Evolutionary conservation across 2,888 invertebrate genomes (phyloP).

Genomic region (Hipparchia sbordonii): DNA sequence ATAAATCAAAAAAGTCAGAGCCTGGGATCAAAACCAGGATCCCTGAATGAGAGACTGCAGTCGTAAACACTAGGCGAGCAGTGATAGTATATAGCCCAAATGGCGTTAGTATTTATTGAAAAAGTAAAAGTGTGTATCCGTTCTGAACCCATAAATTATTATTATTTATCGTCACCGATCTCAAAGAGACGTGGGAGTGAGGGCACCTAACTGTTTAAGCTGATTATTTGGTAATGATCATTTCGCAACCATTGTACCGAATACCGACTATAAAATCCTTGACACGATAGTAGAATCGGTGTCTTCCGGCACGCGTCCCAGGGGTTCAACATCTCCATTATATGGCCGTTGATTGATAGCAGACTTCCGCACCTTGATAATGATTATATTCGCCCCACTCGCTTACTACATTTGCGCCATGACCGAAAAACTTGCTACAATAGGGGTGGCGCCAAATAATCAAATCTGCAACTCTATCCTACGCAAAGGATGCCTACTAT

Average conservation of each 20-base stretch:
- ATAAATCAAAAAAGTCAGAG: no score
- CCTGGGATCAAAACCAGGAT: no score
- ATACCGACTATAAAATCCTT: constrained; percentile 37
- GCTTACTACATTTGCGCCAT: constrained; percentile 41
- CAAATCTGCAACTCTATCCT: no score
- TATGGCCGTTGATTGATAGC: constrained; percentile 74
- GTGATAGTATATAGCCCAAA: neutral
- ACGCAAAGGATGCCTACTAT: no score
- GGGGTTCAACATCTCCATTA: constrained; percentile 73
- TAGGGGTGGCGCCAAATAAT: no score
- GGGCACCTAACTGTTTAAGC: neutral
- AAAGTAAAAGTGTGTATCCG: neutral
- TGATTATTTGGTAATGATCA: constrained; percentile 26
- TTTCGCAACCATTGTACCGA: constrained; percentile 28
- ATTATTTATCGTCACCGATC: neutral
- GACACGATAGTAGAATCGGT: constrained; percentile 50
- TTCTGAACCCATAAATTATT: neutral
- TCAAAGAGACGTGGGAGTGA: neutral
- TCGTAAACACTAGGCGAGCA: no score
- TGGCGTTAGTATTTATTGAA: neutral
- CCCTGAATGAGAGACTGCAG: no score
- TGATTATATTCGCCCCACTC: constrained; percentile 61
- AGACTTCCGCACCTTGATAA: constrained; percentile 64
- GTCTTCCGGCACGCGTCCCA: constrained; percentile 63
- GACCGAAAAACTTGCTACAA: constrained; percentile 22